Evolutionary conservation across 2,797 vertebrate species (phyloP), one percentile per base, ranked within the genome.

Genomic region (Podarcis siculus): DNA sequence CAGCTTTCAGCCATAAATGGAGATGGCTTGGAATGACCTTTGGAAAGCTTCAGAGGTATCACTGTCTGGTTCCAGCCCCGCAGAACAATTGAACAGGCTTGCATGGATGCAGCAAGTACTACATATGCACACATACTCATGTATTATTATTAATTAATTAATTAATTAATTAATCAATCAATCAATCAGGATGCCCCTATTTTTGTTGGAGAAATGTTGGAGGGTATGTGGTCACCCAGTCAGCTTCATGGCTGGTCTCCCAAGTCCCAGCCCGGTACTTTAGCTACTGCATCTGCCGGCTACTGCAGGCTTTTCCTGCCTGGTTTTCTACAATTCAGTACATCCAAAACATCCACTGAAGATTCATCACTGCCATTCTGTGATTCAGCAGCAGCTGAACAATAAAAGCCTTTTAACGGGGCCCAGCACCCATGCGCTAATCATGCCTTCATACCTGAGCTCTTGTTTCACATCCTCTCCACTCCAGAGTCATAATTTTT

Each of bases 401-500:
- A 80, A 86, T 75, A 69, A 76, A n/a, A 5, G 39, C 27, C 15
- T 37, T 85, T 85, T 76, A 76, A 55, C 19, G 71, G 79, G 61
- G 19, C 19, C 35, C 88, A 58, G 42, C 79, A n/a, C 81, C 49
- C 58, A 49, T 69, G 61, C 58, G 61, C 67, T 82, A 76, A 81
- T 86, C 66, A 49, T 10, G 19, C 61, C 61, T 80, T 85, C 88
- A 82, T 89, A 39, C 61, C 37, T 81, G 17, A 81, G 71, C 69
- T 86, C 78, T 76, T 85, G 35, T 82, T 89, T 86, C 88, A 86
- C 61, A 82, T 89, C 88, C 88, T 89, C 78, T 85, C 27, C 10
- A 69, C 83, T 88, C 21, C 30, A 73, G 83, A 89, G 42, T 89
- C 83, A 89, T 89, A 86, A 89, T 85, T 89, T 85, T 79, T 85